Conservation (phyloP, 2,113 vertebrate species). For the Circaetus gallicus region DNA sequence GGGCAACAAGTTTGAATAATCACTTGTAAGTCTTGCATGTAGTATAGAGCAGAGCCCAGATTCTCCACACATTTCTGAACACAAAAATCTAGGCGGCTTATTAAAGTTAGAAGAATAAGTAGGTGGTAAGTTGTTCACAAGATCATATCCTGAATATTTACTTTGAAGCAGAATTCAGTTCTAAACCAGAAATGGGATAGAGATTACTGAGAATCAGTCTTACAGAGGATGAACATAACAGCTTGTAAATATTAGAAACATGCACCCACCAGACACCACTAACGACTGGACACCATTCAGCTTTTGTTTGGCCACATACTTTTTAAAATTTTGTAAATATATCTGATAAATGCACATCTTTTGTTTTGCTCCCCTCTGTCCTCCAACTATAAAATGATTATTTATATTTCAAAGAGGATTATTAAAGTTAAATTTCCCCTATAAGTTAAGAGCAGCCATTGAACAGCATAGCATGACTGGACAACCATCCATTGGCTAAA, state of each 20-base stretch:
- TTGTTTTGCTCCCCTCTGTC: not conserved
- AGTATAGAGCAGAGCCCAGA: not conserved
- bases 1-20: not conserved
- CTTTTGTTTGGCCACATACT: rapidly evolving
- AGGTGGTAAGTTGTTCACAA: not conserved
- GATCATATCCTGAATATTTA: not conserved
- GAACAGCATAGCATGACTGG: not conserved
- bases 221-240: not conserved
- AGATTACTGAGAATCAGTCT: not conserved
- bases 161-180: not conserved
- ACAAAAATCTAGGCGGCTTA: not conserved
- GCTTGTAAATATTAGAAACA: not conserved
- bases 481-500: not conserved
- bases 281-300: not conserved
- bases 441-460: not conserved
- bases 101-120: not conserved
- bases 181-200: not conserved
- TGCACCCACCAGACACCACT: not conserved
- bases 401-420: not conserved
- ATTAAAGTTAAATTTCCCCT: not conserved
- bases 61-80: not conserved
- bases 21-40: not conserved
- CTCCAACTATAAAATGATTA: not conserved
- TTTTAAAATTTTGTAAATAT: not conserved
- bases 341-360: not conserved